Conservation (phyloP, 2,797 vertebrate species). For the Acipenser ruthenus region DNA sequence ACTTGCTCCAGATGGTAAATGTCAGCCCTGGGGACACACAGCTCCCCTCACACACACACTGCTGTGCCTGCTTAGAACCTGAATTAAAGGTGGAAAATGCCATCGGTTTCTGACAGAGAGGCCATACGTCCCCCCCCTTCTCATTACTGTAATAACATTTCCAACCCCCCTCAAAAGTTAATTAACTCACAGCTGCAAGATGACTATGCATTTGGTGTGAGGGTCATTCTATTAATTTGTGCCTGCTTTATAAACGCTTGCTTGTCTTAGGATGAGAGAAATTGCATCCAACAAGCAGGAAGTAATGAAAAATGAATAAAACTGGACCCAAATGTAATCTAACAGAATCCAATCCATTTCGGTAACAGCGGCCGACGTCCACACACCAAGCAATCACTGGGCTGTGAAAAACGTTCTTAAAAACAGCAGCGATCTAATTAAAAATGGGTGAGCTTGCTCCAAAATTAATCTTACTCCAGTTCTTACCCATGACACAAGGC, state of each 20-base stretch:
- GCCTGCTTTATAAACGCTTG: background rate
- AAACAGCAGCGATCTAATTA: background rate
- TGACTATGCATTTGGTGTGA: background rate
- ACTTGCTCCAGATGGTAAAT: conserved; percentile 48
- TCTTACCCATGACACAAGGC: too few species aligned
- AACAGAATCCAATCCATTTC: background rate
- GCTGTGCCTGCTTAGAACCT: conserved; percentile 26
- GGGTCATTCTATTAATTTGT: conserved; percentile 8
- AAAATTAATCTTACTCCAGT: background rate
- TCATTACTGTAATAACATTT: conserved; percentile 16
- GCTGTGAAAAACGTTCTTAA: background rate
- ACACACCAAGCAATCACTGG: background rate
- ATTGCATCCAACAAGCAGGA: conserved; percentile 1
- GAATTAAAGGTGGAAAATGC: conserved; percentile 35
- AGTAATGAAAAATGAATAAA: conserved; percentile 3
- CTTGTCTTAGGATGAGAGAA: background rate
- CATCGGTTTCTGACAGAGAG: conserved; percentile 37
- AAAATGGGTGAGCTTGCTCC: background rate
- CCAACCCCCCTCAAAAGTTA: conserved; percentile 4
- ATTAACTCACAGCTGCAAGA: background rate
- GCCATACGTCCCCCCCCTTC: conserved; percentile 38
- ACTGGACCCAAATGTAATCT: background rate
- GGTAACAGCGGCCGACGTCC: background rate
- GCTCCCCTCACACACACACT: conserved; percentile 27
- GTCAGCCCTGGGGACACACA: conserved; percentile 35